Evolutionary conservation across 2,797 vertebrate genomes (phyloP).

Genomic region (Phalanger gymnotis): DNA sequence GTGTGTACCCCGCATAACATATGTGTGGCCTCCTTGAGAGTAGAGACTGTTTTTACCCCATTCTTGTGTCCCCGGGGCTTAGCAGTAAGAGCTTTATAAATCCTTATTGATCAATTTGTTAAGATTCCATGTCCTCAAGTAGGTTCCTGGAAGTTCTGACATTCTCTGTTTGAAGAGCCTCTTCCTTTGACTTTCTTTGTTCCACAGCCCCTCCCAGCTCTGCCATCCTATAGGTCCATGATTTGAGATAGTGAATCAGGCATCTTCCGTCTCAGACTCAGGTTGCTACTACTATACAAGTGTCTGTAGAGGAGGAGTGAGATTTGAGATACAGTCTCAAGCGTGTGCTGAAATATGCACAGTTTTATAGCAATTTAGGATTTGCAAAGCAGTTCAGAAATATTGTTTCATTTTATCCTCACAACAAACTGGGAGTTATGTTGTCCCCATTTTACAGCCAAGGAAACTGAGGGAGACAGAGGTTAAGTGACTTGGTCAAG

Average conservation of each 20-base stretch:
- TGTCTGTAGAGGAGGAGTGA: not conserved
- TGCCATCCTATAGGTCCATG: not conserved
- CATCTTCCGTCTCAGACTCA: not conserved
- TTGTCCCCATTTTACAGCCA: too few relatives aligned
- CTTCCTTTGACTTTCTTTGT: not conserved
- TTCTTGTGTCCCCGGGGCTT: too few relatives aligned
- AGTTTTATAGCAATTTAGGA: not conserved
- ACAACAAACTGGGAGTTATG: too few relatives aligned
- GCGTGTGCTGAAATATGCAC: not conserved
- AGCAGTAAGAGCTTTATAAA: too few relatives aligned
- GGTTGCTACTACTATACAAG: not conserved
- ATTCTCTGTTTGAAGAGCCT: not conserved
- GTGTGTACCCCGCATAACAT: too few relatives aligned
- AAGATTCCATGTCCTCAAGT: not conserved
- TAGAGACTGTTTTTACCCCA: not conserved
- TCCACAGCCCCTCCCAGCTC: not conserved
- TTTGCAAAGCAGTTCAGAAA: too few relatives aligned
- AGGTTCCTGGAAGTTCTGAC: not conserved
- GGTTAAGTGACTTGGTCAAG: too few relatives aligned
- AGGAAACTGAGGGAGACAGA: too few relatives aligned
- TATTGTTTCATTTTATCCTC: too few relatives aligned
- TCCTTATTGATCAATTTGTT: not conserved
- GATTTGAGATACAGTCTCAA: not conserved
- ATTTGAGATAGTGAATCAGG: not conserved
- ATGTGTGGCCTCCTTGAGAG: not conserved